Conservation (phyloP, 2,797 vertebrate genomes). For the Acipenser ruthenus region DNA sequence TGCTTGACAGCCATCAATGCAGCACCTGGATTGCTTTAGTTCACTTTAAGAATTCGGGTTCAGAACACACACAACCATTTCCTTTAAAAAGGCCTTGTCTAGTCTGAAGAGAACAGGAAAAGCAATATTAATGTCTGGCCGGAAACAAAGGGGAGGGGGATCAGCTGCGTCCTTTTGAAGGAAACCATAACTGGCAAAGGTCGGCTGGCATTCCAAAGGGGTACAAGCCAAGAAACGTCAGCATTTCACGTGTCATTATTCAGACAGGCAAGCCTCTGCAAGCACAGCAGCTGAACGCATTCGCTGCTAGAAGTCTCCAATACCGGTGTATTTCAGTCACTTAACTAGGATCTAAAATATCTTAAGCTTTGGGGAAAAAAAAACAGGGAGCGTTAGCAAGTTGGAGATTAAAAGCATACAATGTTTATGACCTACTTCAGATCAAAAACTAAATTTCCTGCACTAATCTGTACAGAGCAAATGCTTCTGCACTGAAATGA, state of each 20-base stretch:
- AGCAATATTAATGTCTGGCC: not conserved
- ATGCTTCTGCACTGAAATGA: too few species aligned
- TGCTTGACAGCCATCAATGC: not conserved
- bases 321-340: not conserved
- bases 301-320: not conserved
- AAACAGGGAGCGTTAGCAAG: not conserved
- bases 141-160: not conserved
- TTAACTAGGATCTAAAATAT: not conserved
- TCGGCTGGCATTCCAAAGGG: not conserved
- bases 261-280: too few species aligned
- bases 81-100: not conserved
- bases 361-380: not conserved
- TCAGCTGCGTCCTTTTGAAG: constrained; percentile 12
- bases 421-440: too few species aligned
- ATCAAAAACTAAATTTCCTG: too few species aligned
- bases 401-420: too few species aligned
- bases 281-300: too few species aligned
- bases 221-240: not conserved
- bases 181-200: constrained; percentile 10
- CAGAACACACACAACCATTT: not conserved
- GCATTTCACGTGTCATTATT: not conserved
- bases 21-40: not conserved
- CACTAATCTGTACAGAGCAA: too few species aligned
- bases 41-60: too few species aligned
- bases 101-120: constrained; percentile 18